phyloP scores from a whole-genome alignment of 1,140 invertebrate genomes.

The Periplaneta americana region DNA sequence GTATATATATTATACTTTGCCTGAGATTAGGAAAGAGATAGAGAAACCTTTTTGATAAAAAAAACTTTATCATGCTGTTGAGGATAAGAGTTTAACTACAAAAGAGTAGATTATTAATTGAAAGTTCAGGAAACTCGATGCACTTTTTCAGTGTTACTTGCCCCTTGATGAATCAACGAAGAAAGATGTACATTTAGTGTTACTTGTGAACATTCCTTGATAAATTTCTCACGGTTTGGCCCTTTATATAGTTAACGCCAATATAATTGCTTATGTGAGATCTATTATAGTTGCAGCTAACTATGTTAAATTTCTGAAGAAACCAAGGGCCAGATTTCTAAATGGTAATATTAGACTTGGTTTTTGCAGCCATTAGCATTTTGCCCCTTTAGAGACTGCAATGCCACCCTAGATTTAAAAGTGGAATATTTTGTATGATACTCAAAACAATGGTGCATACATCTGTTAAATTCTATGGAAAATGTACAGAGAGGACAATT shows the following conservation, averaged over 20 bases:
- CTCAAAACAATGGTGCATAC: slow-evolving; percentile 25
- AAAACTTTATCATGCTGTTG: slow-evolving; percentile 27
- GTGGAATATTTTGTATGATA: slow-evolving; percentile 25
- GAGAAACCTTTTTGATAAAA: slow-evolving; percentile 24
- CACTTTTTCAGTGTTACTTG: slow-evolving; percentile 23
- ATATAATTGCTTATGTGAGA: slow-evolving; percentile 23
- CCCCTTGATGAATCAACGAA: slow-evolving; percentile 25
- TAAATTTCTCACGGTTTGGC: slow-evolving; percentile 23
- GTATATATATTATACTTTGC: slow-evolving; percentile 24
- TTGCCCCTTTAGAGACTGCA: slow-evolving; percentile 20
- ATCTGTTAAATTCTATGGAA: slow-evolving; percentile 22
- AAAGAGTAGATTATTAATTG: slow-evolving; percentile 23
- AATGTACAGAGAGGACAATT: slow-evolving; percentile 22
- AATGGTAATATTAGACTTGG: slow-evolving; percentile 12
- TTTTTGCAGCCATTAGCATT: slow-evolving; percentile 20
- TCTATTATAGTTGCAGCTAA: slow-evolving; percentile 23
- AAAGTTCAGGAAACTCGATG: slow-evolving; percentile 20
- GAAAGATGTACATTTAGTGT: slow-evolving; percentile 23
- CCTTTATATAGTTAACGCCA: slow-evolving; percentile 22
- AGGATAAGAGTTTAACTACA: slow-evolving; percentile 24
- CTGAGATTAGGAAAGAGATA: slow-evolving; percentile 26
- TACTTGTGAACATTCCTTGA: slow-evolving; percentile 24
- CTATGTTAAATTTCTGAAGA: slow-evolving; percentile 19
- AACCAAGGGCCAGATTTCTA: slow-evolving; percentile 14
- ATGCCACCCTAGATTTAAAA: slow-evolving; percentile 17